phyloP scores from a whole-genome alignment of 1,140 invertebrate genomes.

The Thaumatotibia leucotreta region DNA sequence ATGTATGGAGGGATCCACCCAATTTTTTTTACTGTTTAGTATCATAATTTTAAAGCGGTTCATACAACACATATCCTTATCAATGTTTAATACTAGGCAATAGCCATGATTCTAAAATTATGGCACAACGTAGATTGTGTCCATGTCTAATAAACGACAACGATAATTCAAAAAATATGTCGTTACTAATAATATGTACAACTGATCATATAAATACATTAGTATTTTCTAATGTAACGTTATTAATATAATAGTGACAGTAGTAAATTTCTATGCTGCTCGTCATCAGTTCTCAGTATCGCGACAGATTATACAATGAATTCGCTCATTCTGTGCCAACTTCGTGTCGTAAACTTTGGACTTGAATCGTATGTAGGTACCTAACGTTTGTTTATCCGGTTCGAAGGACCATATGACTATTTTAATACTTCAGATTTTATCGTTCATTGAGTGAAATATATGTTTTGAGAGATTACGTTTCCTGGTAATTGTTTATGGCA shows the following conservation, averaged over 20 bases:
- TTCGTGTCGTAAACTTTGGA: not conserved
- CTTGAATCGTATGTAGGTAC: not conserved
- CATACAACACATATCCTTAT: too few relatives aligned
- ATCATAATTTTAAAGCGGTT: too few relatives aligned
- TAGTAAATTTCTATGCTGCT: not conserved
- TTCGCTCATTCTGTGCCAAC: not conserved
- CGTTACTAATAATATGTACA: too few relatives aligned
- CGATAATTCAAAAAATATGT: too few relatives aligned
- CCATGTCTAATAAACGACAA: too few relatives aligned
- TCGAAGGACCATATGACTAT: not conserved
- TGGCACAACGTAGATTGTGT: too few relatives aligned
- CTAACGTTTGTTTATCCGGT: not conserved
- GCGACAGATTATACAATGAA: not conserved
- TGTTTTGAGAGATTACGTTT: not conserved
- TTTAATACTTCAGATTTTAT: not conserved
- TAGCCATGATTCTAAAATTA: too few relatives aligned
- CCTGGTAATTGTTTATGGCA: not conserved
- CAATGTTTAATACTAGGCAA: too few relatives aligned
- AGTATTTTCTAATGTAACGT: too few relatives aligned
- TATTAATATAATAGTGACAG: not conserved
- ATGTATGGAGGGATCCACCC: too few relatives aligned
- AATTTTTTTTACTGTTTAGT: too few relatives aligned
- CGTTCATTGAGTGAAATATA: not conserved
- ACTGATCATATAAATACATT: not conserved
- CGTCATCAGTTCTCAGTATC: not conserved